These are phyloP conservation scores for rat (Rattus norvegicus) DNA, from an alignment of 2,113 vertebrate genomes.

Conservation along the genomic window DNA sequence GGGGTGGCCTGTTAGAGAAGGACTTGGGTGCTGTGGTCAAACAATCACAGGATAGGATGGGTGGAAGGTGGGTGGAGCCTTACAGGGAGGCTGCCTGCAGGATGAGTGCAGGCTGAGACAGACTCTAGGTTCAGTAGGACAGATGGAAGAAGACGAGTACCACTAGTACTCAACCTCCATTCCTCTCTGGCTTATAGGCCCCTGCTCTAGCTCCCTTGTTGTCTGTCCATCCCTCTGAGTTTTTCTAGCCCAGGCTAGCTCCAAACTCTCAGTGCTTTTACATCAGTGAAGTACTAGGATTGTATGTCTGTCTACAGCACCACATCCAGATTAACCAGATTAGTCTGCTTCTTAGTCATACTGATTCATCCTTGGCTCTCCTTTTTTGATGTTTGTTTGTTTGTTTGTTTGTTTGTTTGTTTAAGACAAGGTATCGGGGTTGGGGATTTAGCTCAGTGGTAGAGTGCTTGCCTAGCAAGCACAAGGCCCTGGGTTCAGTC, in stretches of 20 bases:
- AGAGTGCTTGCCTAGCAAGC: no score
- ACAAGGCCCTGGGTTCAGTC: no score
- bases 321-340: background rate
- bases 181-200: background rate
- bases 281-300: background rate
- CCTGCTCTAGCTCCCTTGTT: background rate
- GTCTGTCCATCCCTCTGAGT: background rate
- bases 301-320: background rate
- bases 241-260: background rate
- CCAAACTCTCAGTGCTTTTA: background rate
- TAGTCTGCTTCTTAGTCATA: background rate
- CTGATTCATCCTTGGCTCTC: background rate
- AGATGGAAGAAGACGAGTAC: background rate
- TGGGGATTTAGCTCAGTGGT: no score
- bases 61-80: constrained; percentile 15
- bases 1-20: constrained; percentile 3
- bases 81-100: background rate
- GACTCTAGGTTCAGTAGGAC: background rate
- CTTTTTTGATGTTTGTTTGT: no score
- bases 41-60: background rate
- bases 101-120: background rate
- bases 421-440: background rate
- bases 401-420: background rate
- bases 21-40: background rate
- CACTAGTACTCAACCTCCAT: background rate